Base-by-base conservation (phyloP, 1,140 invertebrate genomes). In the Tetramorium simillimum region DNA sequence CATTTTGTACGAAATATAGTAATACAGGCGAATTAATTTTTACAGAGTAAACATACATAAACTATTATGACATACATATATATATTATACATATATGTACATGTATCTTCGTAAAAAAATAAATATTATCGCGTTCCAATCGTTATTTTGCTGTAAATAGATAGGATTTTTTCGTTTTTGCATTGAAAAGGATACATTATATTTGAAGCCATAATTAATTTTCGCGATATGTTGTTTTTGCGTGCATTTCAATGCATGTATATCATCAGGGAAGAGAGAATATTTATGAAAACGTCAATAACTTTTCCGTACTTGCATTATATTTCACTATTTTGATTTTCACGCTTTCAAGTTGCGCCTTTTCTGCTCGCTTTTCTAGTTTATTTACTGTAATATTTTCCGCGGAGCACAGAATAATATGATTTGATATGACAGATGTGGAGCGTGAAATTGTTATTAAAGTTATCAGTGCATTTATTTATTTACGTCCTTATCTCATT, bases 231-330 rank as follows among this genome's bases (percentile, higher is more conserved):
- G 28, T n/a, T 73, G 3, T 56, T 73, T 73, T 56, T 53, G 28
- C 46, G 10, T 14, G 28, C 7, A 70, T 72, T n/a, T 53, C 9
- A n/a, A 53, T 53, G 1, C 16, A 28, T 18, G 12, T 24, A 51
- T 56, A 51, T 56, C 49, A 73, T n/a, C 18, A 33, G 18, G 4
- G 10, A 53, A 37, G n/a, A 37, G n/a, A 7, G 12, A 67, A 43
- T 56, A 56, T 73, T 73, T 73, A 56, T 73, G 70, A 40, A 73
- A 56, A 73, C 51, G 51, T 73, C 70, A 73, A 73, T 73, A 56
- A 56, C n/a, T 56, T 56, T 37, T 33, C 24, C 7, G 16, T 24
- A 33, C 18, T 2, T 37, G 28, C 12, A n/a, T 56, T 49, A 70
- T 28, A 51, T 70, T 73, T 37, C 33, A 56, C 10, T 40, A 56